These are phyloP conservation scores for Scatophagus argus DNA, from an alignment of 2,113 vertebrate species.

Conservation along the genomic window DNA sequence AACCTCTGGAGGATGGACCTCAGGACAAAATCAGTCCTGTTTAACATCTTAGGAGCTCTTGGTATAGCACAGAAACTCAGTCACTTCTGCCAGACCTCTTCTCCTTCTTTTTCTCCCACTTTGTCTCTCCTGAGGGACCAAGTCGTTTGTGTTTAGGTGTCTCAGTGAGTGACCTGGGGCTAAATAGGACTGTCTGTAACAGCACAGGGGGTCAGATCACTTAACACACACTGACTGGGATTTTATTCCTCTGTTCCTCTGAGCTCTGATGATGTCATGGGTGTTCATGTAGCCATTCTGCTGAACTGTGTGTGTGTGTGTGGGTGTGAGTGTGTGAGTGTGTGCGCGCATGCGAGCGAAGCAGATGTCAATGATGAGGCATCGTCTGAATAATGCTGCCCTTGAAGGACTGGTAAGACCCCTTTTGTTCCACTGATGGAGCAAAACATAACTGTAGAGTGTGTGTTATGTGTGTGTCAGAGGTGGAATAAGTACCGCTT, in stretches of 20 bases:
- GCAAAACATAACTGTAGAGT: neutral
- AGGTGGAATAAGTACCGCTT: neutral
- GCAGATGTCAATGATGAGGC: conserved; percentile 61
- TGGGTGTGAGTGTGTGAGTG: conserved; percentile 19
- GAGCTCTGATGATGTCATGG: conserved; percentile 37
- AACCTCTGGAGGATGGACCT: no score
- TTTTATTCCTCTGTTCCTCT: conserved; percentile 12
- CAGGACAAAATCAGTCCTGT: neutral
- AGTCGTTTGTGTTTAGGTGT: neutral
- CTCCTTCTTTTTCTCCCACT: neutral
- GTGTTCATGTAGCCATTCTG: conserved; percentile 11
- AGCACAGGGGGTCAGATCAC: conserved; percentile 8
- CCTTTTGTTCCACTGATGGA: conserved; percentile 13
- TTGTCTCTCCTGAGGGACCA: neutral
- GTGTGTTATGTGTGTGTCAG: conserved; percentile 4
- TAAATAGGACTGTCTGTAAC: conserved; percentile 24
- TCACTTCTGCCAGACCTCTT: neutral
- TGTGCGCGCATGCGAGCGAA: conserved; percentile 7
- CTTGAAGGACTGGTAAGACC: conserved; percentile 29
- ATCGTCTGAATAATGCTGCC: conserved; percentile 28
- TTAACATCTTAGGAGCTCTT: neutral
- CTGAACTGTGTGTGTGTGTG: conserved; percentile 23
- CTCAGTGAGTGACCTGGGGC: conserved; percentile 4
- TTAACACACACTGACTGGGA: conserved; percentile 1
- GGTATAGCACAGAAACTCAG: neutral